Evolutionary conservation across 2,888 invertebrate species (phyloP), one percentile per base, ranked within the genome.

Genomic region (Biston stratarius): DNA sequence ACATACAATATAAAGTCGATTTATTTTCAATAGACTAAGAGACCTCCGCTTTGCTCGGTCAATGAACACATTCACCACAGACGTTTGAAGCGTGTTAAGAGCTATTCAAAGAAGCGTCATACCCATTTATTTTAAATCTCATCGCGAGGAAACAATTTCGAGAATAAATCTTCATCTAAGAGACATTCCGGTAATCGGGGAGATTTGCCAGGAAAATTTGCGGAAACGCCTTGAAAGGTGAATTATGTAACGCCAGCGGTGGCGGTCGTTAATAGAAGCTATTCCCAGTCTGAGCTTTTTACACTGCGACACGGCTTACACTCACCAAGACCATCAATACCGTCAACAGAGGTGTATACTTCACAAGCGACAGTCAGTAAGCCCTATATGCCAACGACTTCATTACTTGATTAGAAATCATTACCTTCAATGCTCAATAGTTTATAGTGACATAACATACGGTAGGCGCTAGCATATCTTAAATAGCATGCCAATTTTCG

Each of bases 161-260:
- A 40, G 48, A 48, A 55, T 47, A 53, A 57, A 55, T 65, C 44
- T 44, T 65, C 36, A 55, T 44, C 44, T 44, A 15, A 64, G 52
- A 45, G 51, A 45, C 15, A 33, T 58, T 51, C 51, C 51, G 15
- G 51, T 52, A 64, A 59, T 55, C 53, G n/a, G 59, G 49, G 55
- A 56, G 61, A 61, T 55, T 56, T 56, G 61, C 57, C 61, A 66
- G 61, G 36, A 34, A 15, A 49, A 61, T 57, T 65, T 51, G 61
- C 61, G 61, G 66, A 66, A 66, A 61, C 51, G 49, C 45, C 40
- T 66, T 61, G 45, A 45, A 47, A 56, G 38, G 56, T 51, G 47
- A 55, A 57, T 61, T 61, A 61, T 61, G 44, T 48, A 56, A 59
- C 44, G 51, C 11, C 45, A 44, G 51, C n/a, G 52, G 52, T 14